phyloP scores from a whole-genome alignment of 2,888 invertebrate species.

The Aspidiotus rigidus region DNA sequence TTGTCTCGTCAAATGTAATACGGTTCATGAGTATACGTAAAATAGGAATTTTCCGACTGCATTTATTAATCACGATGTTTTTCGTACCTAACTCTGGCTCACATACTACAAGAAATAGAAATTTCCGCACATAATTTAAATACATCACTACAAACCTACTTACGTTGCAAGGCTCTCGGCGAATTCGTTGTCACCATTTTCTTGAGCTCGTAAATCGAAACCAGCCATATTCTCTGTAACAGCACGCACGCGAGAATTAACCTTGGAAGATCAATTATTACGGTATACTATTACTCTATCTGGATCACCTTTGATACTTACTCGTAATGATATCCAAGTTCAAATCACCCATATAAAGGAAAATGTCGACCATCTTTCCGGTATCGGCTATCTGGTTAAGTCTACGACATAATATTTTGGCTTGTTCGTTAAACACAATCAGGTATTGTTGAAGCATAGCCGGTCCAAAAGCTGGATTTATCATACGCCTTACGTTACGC shows the following conservation, averaged over 20 bases:
- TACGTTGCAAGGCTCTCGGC: conserved; percentile 36
- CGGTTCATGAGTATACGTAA: too few relatives aligned
- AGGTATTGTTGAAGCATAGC: conserved; percentile 44
- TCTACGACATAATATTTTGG: conserved; percentile 41
- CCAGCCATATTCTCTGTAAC: conserved; percentile 37
- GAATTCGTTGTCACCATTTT: conserved; percentile 36
- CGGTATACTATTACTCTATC: neutral
- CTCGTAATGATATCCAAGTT: conserved; percentile 39
- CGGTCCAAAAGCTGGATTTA: conserved; percentile 48
- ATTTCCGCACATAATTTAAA: neutral
- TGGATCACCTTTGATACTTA: conserved; percentile 31
- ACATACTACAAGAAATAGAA: neutral
- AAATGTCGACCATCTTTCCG: conserved; percentile 35
- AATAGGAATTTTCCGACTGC: too few relatives aligned
- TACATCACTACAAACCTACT: neutral
- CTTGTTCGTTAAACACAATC: conserved; percentile 43
- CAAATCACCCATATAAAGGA: conserved; percentile 36
- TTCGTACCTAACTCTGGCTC: too few relatives aligned
- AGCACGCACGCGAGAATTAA: neutral
- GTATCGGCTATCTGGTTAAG: conserved; percentile 40
- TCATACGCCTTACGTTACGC: conserved; percentile 45
- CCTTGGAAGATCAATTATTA: neutral
- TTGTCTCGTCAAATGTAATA: too few relatives aligned
- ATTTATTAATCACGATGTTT: too few relatives aligned
- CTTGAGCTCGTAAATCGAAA: conserved; percentile 36